Conservation (phyloP, 2,888 invertebrate genomes). For the Melikaiella ostensackeni region DNA sequence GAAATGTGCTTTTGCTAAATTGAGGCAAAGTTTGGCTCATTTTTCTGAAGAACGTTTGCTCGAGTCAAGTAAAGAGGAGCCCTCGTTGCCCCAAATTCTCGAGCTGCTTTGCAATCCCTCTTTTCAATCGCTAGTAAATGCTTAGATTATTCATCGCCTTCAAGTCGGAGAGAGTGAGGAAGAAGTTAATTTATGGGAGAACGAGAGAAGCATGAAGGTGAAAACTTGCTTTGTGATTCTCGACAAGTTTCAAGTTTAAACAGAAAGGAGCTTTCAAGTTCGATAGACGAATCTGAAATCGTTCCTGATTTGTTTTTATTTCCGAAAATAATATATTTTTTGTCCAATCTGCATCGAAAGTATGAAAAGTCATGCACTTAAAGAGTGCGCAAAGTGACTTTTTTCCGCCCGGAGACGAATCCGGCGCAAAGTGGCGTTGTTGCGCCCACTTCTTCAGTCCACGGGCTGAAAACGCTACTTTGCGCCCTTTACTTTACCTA, state of each 20-base stretch:
- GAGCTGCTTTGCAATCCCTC: constrained; percentile 15
- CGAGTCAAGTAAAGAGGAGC: background rate
- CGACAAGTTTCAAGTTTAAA: constrained; percentile 16
- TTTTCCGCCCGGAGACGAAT: no score
- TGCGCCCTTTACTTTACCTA: no score
- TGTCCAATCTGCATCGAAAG: no score
- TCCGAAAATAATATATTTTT: no score
- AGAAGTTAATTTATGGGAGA: constrained; percentile 5
- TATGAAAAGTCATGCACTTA: no score
- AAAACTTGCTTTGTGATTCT: background rate
- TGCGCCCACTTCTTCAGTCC: no score
- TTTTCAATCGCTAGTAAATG: constrained; percentile 23
- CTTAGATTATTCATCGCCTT: constrained; percentile 21
- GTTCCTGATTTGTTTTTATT: no score
- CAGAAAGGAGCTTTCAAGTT: constrained; percentile 4
- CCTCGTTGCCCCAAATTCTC: constrained; percentile 4
- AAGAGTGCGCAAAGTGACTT: no score
- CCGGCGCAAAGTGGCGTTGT: no score
- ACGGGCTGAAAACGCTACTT: no score
- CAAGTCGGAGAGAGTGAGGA: background rate
- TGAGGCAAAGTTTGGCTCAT: constrained; percentile 9
- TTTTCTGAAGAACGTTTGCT: constrained; percentile 16
- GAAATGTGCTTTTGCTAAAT: background rate
- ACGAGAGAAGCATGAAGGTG: background rate
- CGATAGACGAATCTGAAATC: background rate